Base-by-base conservation (phyloP, 1,140 invertebrate genomes). In the Drosophila guanche region DNA sequence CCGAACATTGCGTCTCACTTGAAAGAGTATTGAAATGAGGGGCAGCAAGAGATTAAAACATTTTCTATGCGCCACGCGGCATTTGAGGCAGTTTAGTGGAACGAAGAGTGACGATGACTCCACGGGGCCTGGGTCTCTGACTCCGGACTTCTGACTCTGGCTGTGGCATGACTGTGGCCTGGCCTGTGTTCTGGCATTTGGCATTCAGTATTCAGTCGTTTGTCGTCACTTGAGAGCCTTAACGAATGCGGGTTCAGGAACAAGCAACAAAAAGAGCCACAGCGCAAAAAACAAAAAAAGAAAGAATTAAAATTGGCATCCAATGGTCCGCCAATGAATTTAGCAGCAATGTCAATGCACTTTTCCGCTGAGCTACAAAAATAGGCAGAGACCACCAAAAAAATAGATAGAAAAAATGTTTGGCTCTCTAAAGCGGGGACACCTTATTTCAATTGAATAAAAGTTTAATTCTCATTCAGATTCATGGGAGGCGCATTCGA, bases 331-430 rank as follows among this genome's bases (percentile, higher is more conserved):
- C 68, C 81, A 85, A 85, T 85, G 80, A 79, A 85, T 76, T 84
- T 73, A 67, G 81, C 81, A 74, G 70, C 79, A 85, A 85, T 85
- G 81, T 85, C 81, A 85, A 86, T 85, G 81, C 83, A 70, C 81
- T 85, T 81, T 81, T 57, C 33, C 3, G 41, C 54, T 37, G 65
- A 56, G 25, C 46, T 53, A 55, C 57, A 43, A 76, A 80, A 80
- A 80, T 70, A 79, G 59, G 40, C 60, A 75, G 0, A 51, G 23
- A 12, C 29, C 22, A 43, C n/a, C 40, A 10, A 27, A 27, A 62
- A 40, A 29, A 41, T 40, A 43, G 42, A 6, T 42, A 37, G 33
- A 7, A 59, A 14, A 43, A 42, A 61, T 40, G 51, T 10, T 4
- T 8, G 55, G 61, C 2, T 37, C 33, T 47, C 55, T 52, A 20